Evolutionary conservation across 2,113 vertebrate genomes (phyloP), one percentile per base, ranked within the genome.

Genomic region (Chloropsis cyanopogon): DNA sequence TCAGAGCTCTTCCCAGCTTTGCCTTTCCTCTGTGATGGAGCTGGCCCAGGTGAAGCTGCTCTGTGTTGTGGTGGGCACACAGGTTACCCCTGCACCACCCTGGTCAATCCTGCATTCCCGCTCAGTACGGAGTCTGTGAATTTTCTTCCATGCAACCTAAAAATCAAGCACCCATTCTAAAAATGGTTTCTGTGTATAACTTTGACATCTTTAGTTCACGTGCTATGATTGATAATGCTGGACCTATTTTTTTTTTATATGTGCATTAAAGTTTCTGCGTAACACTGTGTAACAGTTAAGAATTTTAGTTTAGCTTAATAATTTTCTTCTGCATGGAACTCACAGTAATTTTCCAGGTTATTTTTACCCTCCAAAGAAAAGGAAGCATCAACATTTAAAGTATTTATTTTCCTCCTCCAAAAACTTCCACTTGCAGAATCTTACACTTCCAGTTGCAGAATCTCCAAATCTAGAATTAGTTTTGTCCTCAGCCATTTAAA

Each of bases 91-190:
- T 21, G 23, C 28, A 8, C 63, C 21, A 5, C 28, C 7, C 41
- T 8, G 25, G 9, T 15, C 73, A 42, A 1, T 39, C 26, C 59
- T 21, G 35, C 33, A 26, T 17, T 31, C 37, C 26, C 11, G 12
- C 37, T 63, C 57, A 14, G 10, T 10, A 54, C 0, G 0, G 35
- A 63, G n/a, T 1, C 53, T 17, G 16, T 14, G 21, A 17, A 49
- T 41, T 44, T 68, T 41, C 31, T 57, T 66, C 47, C 14, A 54
- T 70, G 28, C 47, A 86, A 31, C 53, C 26, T 73, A 16, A 94
- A 94, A 69, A 56, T 12, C 12, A 50, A 91, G 20, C 22, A 39
- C 13, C 24, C 61, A 5, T 54, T 86, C 52, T 44, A 66, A 35
- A 31, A 20, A 69, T 13, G 4, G 12, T 57, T 82, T 80, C 54